Percentiles rank a stretch among this genome's conserved stretches.
phyloP scores from a whole-genome alignment of 2,888 invertebrate species.

The Pegoplata infirma region DNA sequence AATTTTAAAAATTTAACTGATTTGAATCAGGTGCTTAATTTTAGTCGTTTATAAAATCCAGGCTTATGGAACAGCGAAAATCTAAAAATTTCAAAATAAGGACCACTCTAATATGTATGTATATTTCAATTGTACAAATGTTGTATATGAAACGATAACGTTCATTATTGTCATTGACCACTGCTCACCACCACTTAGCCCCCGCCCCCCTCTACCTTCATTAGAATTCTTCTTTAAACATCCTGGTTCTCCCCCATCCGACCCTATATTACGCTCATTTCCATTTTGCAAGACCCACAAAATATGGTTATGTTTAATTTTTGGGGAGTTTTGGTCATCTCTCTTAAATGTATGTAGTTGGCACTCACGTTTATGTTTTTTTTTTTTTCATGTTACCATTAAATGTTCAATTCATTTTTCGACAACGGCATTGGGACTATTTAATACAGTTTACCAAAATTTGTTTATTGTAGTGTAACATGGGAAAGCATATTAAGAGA shows the following conservation, averaged over 20 bases:
- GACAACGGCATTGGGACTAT: constrained; percentile 13
- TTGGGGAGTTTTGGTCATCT: constrained; percentile 15
- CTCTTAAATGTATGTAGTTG: neutral
- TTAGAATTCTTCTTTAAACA: constrained; percentile 17
- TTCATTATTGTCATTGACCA: constrained; percentile 55
- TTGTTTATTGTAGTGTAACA: neutral
- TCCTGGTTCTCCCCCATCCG: neutral
- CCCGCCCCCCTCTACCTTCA: neutral
- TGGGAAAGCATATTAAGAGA: neutral
- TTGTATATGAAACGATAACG: constrained; percentile 11
- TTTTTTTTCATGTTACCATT: constrained; percentile 27
- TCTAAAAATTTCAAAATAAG: too few relatives aligned
- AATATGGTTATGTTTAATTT: constrained; percentile 43
- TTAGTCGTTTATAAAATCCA: too few relatives aligned
- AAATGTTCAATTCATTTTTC: constrained; percentile 45
- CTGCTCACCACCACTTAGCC: constrained; percentile 26
- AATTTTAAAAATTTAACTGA: too few relatives aligned
- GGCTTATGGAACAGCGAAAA: too few relatives aligned
- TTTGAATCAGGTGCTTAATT: too few relatives aligned
- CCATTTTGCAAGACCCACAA: constrained; percentile 32
- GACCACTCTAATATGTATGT: neutral
- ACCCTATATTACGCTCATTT: neutral
- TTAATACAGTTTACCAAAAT: constrained; percentile 29
- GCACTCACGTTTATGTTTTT: constrained; percentile 26
- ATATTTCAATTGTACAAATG: constrained; percentile 16